phyloP scores from a whole-genome alignment of 1,140 invertebrate species.

The Leptestheria dahalacensis region DNA sequence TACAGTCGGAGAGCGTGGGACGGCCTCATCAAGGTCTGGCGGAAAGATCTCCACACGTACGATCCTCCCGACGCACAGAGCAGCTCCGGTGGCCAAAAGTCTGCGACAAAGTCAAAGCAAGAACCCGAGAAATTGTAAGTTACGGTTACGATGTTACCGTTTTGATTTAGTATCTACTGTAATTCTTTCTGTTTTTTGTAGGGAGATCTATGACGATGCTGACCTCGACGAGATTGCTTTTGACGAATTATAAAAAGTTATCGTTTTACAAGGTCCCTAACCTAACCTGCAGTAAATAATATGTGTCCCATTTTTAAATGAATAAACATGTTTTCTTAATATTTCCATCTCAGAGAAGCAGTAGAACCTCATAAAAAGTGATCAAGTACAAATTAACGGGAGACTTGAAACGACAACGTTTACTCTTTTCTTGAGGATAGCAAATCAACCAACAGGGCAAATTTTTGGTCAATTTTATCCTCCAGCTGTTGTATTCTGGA shows the following conservation, averaged over 20 bases:
- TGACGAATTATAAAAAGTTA: not conserved
- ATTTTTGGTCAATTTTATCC: not conserved
- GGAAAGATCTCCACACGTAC: constrained; percentile 66
- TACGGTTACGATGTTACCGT: not conserved
- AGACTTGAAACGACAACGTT: no score
- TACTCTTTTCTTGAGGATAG: not conserved
- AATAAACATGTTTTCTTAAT: no score
- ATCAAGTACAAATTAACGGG: no score
- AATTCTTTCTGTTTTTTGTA: not conserved
- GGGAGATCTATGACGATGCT: not conserved
- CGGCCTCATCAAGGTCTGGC: constrained; percentile 68
- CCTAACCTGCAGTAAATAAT: no score
- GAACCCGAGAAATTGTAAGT: constrained; percentile 1
- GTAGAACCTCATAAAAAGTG: no score
- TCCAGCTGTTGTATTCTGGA: not conserved
- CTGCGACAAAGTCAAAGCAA: constrained; percentile 8
- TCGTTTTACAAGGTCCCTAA: no score
- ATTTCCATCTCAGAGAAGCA: no score
- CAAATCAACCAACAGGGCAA: not conserved
- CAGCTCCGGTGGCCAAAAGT: no score
- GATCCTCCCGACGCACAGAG: constrained; percentile 39
- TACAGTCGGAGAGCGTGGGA: constrained; percentile 85
- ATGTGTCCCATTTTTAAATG: no score
- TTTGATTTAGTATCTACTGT: not conserved
- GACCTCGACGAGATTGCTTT: not conserved